Evolutionary conservation across 2,888 invertebrate species (phyloP).

Genomic region (Eudasyphora cyanicolor): DNA sequence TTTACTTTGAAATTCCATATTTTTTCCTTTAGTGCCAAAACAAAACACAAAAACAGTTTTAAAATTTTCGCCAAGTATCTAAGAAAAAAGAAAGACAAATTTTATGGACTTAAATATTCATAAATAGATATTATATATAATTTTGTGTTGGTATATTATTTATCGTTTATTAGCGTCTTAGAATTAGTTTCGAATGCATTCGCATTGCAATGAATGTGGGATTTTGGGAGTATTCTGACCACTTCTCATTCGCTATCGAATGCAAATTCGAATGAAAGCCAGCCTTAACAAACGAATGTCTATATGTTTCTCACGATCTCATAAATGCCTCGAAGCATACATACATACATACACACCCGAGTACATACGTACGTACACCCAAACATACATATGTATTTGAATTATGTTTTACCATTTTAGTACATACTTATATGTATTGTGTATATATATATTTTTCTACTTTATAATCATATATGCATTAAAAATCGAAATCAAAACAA

Average conservation of each 20-base stretch:
- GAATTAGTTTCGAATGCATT: conserved; percentile 14
- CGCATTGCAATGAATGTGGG: no score
- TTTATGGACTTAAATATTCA: no score
- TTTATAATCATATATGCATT: conserved; percentile 55
- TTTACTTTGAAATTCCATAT: neutral
- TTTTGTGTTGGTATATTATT: no score
- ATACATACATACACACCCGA: no score
- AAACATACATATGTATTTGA: no score
- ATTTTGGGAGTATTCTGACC: no score
- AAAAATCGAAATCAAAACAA: conserved; percentile 51
- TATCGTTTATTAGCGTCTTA: conserved; percentile 1
- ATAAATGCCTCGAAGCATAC: no score
- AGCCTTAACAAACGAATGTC: neutral
- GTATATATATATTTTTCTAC: conserved; percentile 66
- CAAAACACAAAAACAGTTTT: neutral
- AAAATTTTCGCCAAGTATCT: neutral
- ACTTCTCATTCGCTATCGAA: neutral
- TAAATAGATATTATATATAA: no score
- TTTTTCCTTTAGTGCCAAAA: conserved; percentile 2
- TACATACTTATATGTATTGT: conserved; percentile 30
- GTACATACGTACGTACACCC: no score
- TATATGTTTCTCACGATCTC: neutral
- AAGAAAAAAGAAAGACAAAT: no score
- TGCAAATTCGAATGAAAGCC: conserved; percentile 6
- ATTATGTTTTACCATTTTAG: neutral